Evolutionary conservation across 2,797 vertebrate species (phyloP), one percentile per base, ranked within the genome.

Genomic region (Enoplosus armatus): DNA sequence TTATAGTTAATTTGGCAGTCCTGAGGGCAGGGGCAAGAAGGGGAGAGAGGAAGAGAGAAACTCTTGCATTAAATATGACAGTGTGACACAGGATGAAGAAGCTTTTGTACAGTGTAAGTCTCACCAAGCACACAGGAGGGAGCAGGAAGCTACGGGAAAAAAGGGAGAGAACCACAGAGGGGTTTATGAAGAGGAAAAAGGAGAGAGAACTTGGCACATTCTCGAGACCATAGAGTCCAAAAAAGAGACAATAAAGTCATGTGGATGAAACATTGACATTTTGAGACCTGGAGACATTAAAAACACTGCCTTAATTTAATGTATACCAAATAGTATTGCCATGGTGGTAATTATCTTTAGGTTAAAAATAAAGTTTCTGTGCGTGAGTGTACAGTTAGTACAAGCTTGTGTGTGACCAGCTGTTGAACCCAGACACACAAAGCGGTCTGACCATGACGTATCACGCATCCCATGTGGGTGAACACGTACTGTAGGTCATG

Each of bases 1-100:
- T 91, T 89, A 92, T 87, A 90, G 87, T 92, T 90, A 92, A 91
- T 90, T 89, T 94, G 93, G 92, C 94, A 93, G 87, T 93, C 94
- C 93, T 95, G 92, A 85, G 89, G 90, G 89, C 87, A 87, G 89
- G 79, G 88, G 75, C 75, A 76, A 75, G 62, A 81, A 75, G 82
- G 72, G 83, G 75, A 85, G 74, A 89, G 47, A 87, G 89, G 82
- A 79, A 84, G 85, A 91, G 84, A 93, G 82, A 93, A 90, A 91
- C 88, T 89, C 80, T 85, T 89, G 91, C 67, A 81, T 94, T 94
- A 92, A 91, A 90, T 86, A 86, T 79, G 86, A 91, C 77, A 75
- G 65, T 1, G 80, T 84, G 84, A 90, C 69, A 87, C 77, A 62
- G 68, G 89, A 85, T 84, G 84, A 89, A 84, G 89, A 85, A 83